These are phyloP conservation scores for Myioborus miniatus DNA, from an alignment of 2,797 vertebrate genomes.

Conservation along the genomic window DNA sequence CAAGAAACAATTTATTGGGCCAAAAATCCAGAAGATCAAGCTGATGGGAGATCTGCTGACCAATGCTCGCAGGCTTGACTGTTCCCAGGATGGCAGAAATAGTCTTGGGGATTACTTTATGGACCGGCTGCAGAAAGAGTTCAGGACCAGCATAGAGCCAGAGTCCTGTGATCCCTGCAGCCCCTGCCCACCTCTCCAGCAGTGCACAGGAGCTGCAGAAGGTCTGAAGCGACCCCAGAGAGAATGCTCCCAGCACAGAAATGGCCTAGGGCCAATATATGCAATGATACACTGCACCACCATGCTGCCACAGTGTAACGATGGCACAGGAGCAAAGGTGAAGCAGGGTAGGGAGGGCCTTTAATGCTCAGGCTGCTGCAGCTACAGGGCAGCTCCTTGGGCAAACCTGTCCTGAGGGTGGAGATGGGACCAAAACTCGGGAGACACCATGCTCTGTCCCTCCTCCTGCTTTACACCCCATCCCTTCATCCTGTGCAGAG, in stretches of 20 bases:
- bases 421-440: background rate
- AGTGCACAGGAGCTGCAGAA: slow-evolving; percentile 13
- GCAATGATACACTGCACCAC: slow-evolving; percentile 27
- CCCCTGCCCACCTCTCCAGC: slow-evolving; percentile 19
- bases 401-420: background rate
- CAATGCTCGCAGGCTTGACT: slow-evolving; percentile 74
- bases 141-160: slow-evolving; percentile 46
- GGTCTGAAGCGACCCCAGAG: background rate
- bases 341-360: slow-evolving; percentile 38
- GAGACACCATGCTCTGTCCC: background rate
- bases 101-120: slow-evolving; percentile 80
- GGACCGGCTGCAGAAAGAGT: slow-evolving; percentile 74
- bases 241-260: slow-evolving; percentile 35
- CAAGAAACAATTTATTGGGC: slow-evolving; percentile 75
- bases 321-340: slow-evolving; percentile 1
- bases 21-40: slow-evolving; percentile 75
- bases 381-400: background rate
- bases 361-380: background rate
- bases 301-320: background rate
- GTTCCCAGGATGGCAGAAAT: slow-evolving; percentile 58
- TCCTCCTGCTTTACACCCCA: background rate
- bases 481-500: background rate
- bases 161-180: background rate
- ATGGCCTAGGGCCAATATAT: slow-evolving; percentile 33
- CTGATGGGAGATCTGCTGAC: slow-evolving; percentile 75